phyloP scores from a whole-genome alignment of 2,888 invertebrate genomes.

The Beris chalybata region DNA sequence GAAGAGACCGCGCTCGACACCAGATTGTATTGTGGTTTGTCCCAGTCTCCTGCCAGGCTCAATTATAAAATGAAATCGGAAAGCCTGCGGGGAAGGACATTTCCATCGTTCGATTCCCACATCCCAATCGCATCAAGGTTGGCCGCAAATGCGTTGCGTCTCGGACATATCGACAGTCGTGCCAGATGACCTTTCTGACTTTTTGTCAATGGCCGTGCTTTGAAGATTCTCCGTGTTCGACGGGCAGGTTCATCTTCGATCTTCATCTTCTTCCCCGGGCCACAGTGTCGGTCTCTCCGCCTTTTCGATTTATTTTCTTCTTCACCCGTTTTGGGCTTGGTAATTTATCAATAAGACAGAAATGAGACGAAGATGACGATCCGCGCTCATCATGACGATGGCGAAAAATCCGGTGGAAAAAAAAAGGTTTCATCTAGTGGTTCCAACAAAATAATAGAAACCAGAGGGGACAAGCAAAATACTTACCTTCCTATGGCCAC shows the following conservation, averaged over 20 bases:
- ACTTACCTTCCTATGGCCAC: background rate
- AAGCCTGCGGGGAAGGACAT: slow-evolving; percentile 12
- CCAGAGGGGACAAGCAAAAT: slow-evolving; percentile 15
- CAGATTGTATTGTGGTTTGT: too few relatives aligned
- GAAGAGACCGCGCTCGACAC: too few relatives aligned
- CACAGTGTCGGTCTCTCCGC: slow-evolving; percentile 1
- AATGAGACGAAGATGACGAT: slow-evolving; percentile 30
- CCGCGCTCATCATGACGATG: slow-evolving; percentile 27
- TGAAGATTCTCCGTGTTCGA: slow-evolving; percentile 4
- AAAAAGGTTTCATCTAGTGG: background rate
- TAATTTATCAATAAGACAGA: slow-evolving; percentile 31
- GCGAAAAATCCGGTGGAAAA: slow-evolving; percentile 15
- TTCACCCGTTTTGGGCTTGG: slow-evolving; percentile 6
- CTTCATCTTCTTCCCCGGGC: background rate
- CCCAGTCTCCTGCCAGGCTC: slow-evolving; percentile 11
- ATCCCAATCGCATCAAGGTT: slow-evolving; percentile 1
- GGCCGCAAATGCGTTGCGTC: background rate
- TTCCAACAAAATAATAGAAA: slow-evolving; percentile 12
- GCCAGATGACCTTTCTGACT: slow-evolving; percentile 12
- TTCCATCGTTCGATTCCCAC: background rate
- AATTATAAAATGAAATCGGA: slow-evolving; percentile 21
- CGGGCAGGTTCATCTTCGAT: slow-evolving; percentile 18
- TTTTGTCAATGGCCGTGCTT: background rate
- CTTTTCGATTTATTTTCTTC: slow-evolving; percentile 9
- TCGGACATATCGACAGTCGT: background rate